Conservation (phyloP, 2,113 vertebrate species). For the Crotalus tigris region DNA sequence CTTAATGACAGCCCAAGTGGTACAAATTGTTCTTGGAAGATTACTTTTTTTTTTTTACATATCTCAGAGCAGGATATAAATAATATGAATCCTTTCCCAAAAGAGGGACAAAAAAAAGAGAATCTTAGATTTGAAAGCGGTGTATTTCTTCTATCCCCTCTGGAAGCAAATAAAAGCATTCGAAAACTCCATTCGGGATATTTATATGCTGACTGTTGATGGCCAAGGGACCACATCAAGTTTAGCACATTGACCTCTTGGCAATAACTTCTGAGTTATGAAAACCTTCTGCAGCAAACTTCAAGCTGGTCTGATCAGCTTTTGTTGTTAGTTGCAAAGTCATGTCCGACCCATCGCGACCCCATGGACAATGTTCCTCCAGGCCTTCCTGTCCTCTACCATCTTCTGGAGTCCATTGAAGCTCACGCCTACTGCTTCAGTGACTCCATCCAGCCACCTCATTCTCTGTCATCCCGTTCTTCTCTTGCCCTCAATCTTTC, state of each 20-base stretch:
- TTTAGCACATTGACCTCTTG: slow-evolving; percentile 40
- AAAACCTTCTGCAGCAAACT: slow-evolving; percentile 41
- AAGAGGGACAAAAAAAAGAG: slow-evolving; percentile 49
- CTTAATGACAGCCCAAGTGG: slow-evolving; percentile 54
- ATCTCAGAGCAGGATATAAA: slow-evolving; percentile 64
- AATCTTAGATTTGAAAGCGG: slow-evolving; percentile 65
- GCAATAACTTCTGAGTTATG: slow-evolving; percentile 43
- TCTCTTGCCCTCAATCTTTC: too few species aligned
- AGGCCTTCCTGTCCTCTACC: too few species aligned
- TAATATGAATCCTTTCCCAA: slow-evolving; percentile 51
- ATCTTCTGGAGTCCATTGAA: too few species aligned
- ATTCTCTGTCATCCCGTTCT: too few species aligned
- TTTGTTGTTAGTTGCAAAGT: too few species aligned
- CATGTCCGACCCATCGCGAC: too few species aligned
- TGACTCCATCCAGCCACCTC: too few species aligned
- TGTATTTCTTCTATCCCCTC: slow-evolving; percentile 58
- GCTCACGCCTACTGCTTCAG: too few species aligned
- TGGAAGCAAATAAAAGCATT: slow-evolving; percentile 68
- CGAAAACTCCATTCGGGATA: slow-evolving; percentile 67
- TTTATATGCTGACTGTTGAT: slow-evolving; percentile 62
- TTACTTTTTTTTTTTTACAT: slow-evolving; percentile 57
- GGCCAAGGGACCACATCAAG: slow-evolving; percentile 42
- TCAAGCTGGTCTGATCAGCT: slow-evolving; percentile 6
- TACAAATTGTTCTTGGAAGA: slow-evolving; percentile 67
- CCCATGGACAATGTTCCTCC: too few species aligned